Base-by-base conservation (phyloP, 35 echinoderm and acorn worm species). In the Nesometra sesokonis region DNA sequence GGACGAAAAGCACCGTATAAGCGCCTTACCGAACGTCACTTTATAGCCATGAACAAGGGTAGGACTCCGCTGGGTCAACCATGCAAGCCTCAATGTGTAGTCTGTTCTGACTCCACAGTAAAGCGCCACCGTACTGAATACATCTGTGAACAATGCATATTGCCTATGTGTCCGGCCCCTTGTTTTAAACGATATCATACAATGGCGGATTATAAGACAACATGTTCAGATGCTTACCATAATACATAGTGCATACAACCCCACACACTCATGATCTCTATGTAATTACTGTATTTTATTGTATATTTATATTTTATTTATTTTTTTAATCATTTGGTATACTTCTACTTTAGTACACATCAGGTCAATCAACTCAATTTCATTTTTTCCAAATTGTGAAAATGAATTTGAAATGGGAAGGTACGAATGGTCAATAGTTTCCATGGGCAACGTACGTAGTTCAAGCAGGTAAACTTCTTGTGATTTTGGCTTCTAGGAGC, bases 101-200 rank as follows among this genome's bases (percentile, higher is more conserved):
- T 91, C 37, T 91, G 89, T 78, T 86, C 84, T 0, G 47, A 81
- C 84, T 5, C 77, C n/a, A 29, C 35, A 32, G 78, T 80, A 13
- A 80, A 80, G 46, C 77, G 84, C 7, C 89, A 86, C 47, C 84
- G 79, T 11, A 91, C 89, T 30, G 36, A 86, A 32, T 81, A 33
- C 77, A 57, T 91, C 19, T 91, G 89, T 38, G 80, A 29, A 35
- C 17, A 86, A 23, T 91, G 89, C 34, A 67, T 81, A 0, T 33
- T 86, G 39, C 52, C 84, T 11, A 80, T 91, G 84, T 91, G 89
- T 67, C 83, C 84, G 23, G 84, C 85, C 32, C 89, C 84, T 21
- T 91, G 89, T 47, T 77, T 78, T 33, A 35, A 21, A 34, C 40
- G 40, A 9, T 85, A 86, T 33, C 57, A 85, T 77, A 47, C 78